These are phyloP conservation scores for Umimayanthus chanpuru DNA, from an alignment of 92 coral and sea anemone genomes.

Conservation along the genomic window DNA sequence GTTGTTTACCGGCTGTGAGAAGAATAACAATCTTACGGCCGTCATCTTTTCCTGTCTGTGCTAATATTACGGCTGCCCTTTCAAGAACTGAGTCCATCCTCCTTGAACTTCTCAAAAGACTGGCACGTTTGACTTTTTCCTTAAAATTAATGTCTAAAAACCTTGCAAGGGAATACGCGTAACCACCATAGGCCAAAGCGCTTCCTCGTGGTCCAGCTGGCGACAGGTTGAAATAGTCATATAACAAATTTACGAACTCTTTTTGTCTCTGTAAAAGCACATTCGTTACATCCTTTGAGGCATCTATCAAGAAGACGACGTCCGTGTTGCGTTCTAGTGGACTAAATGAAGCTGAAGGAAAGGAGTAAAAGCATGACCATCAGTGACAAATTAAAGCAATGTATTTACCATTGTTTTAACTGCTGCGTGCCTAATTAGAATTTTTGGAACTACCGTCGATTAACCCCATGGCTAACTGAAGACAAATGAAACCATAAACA, in stretches of 20 bases:
- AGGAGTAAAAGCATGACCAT: neutral
- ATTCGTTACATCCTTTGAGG: neutral
- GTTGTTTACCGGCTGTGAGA: conserved; percentile 26
- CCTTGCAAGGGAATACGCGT: neutral
- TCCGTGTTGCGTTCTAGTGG: conserved; percentile 29
- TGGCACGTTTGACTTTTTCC: neutral
- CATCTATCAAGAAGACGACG: conserved; percentile 19
- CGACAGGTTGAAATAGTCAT: conserved; percentile 32
- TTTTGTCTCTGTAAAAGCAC: neutral
- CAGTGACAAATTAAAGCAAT: neutral
- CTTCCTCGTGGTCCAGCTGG: conserved; percentile 27
- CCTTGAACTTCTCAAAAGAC: neutral
- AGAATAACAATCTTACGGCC: conserved; percentile 31
- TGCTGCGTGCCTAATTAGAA: no score
- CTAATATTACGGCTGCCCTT: conserved; percentile 1
- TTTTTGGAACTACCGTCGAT: no score
- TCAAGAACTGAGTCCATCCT: conserved; percentile 15
- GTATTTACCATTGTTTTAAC: no score
- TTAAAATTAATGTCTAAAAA: conserved; percentile 14
- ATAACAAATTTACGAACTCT: conserved; percentile 15
- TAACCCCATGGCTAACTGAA: no score
- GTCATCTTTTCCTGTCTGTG: conserved; percentile 10
- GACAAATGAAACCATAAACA: no score
- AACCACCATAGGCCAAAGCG: conserved; percentile 12
- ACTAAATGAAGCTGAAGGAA: neutral